Base-by-base conservation (phyloP, 2,888 invertebrate species). In the Blastobasis adustella region DNA sequence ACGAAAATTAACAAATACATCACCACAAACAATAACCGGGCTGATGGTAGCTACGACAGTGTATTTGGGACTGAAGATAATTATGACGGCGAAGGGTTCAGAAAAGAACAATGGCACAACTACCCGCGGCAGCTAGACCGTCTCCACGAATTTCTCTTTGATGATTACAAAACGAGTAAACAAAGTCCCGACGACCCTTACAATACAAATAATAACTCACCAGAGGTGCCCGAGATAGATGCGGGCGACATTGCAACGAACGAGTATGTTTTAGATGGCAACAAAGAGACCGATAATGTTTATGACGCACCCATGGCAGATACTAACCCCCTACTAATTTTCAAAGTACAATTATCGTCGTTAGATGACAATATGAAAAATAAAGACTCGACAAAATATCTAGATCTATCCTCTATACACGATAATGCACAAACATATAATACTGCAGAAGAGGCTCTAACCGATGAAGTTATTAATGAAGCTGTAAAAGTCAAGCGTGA, bases 41-140 rank as follows among this genome's bases (percentile, higher is more conserved):
- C 63, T 10, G 63, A 68, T 47, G 66, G 67, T 52, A 67, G 66
- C 55, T 63, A 68, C 46, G 49, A 58, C 37, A 71, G 63, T 53
- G 62, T 67, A 40, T 60, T 71, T 42, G 67, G 62, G 52, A 71
- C 72, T 54, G 66, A 73, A 45, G 68, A 76, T 38, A 71, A 71
- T 56, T 73, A 76, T 49, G 73, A 78, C 52, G 76, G 75, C 2
- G 73, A 84, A 55, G 82, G 81, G n/a, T 80, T 73, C 54, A 66
- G 80, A 44, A 76, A 80, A 74, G 78, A 85, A 58, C 82, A 82
- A 63, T 83, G 83, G 85, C 84, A 81, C 53, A 82, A 84, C 61
- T 86, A 86, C 56, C 85, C 86, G 1, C 71, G 83, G 50, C 84
- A 82, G 54, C 61, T 85, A 48, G 82, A 85, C 60, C 80, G 83